phyloP scores from a whole-genome alignment of 2,797 vertebrate genomes.

The Gallinago stenura region DNA sequence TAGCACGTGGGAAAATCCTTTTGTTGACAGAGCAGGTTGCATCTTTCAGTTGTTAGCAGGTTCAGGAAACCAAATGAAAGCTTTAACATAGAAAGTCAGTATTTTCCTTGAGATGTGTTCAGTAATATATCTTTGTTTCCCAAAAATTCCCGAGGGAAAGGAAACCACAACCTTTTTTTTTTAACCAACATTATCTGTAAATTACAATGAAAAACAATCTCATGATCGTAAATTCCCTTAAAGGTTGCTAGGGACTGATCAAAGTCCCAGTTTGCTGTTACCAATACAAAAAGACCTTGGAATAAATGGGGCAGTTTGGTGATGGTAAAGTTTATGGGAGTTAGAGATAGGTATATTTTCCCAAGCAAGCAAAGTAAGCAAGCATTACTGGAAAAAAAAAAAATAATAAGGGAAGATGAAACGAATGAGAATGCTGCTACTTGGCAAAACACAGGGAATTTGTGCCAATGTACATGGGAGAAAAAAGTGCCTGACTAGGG shows the following conservation, averaged over 20 bases:
- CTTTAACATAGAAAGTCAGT: not conserved
- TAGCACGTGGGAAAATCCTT: not conserved
- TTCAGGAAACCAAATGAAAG: not conserved
- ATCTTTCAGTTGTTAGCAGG: not conserved
- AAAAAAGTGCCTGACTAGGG: not conserved
- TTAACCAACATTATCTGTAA: not conserved
- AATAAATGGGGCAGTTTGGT: not conserved
- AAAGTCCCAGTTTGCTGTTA: not conserved
- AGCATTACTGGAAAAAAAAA: not conserved
- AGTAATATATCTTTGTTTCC: not conserved
- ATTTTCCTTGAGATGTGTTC: not conserved
- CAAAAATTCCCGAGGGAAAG: not conserved
- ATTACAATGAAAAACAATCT: not conserved
- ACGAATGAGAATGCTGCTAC: not conserved
- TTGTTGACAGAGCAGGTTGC: not conserved
- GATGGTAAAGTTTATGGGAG: not conserved
- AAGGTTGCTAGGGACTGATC: not conserved
- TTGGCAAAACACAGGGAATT: not conserved
- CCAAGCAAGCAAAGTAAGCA: not conserved
- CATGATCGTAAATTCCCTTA: not conserved
- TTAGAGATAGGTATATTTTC: not conserved
- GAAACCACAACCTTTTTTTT: not conserved
- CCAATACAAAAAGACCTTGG: not conserved
- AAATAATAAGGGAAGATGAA: not conserved
- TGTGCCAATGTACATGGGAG: not conserved